These are phyloP conservation scores for Gymnoscopelus braueri DNA, from an alignment of 2,797 vertebrate genomes.

Conservation along the genomic window DNA sequence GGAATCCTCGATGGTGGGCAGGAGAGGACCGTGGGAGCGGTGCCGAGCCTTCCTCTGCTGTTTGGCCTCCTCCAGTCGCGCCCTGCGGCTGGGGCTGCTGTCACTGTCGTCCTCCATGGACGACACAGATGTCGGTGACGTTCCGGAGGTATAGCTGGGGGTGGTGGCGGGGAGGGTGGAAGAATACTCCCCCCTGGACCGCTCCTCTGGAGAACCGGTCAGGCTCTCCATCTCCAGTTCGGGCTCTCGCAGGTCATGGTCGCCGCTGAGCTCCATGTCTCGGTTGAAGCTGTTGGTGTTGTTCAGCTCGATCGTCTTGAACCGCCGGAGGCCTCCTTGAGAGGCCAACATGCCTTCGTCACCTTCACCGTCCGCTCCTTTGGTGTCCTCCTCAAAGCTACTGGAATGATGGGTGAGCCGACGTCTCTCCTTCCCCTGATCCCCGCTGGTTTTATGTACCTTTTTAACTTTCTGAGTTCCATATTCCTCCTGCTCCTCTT, in stretches of 20 bases:
- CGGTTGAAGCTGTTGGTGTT: slow-evolving; percentile 91
- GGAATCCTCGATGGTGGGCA: slow-evolving; percentile 98
- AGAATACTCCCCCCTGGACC: slow-evolving; percentile 96
- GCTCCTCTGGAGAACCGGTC: slow-evolving; percentile 96
- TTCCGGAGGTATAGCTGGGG: slow-evolving; percentile 97
- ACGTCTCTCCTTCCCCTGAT: slow-evolving; percentile 89
- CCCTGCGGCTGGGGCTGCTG: slow-evolving; percentile 97
- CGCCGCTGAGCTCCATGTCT: slow-evolving; percentile 90
- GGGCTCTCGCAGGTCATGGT: slow-evolving; percentile 90
- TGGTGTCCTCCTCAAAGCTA: slow-evolving; percentile 91
- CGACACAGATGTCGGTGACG: slow-evolving; percentile 97
- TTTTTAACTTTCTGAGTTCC: slow-evolving; percentile 82
- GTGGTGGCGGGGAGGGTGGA: slow-evolving; percentile 97
- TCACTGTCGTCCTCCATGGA: slow-evolving; percentile 99
- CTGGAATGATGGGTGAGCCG: slow-evolving; percentile 87
- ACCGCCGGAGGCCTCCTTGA: slow-evolving; percentile 93
- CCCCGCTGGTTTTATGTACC: slow-evolving; percentile 83
- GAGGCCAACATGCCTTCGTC: slow-evolving; percentile 86
- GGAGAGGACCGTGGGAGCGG: slow-evolving; percentile 94
- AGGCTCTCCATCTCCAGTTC: slow-evolving; percentile 99
- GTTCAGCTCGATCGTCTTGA: slow-evolving; percentile 99
- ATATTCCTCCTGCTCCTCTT: slow-evolving; percentile 90
- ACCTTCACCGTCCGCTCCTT: slow-evolving; percentile 81
- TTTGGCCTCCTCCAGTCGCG: slow-evolving; percentile 95
- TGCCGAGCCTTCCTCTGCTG: slow-evolving; percentile 98